Evolutionary conservation across 37 sponge, comb jelly and placozoan genomes (phyloP).

Genomic region (Bolinopsis microptera): DNA sequence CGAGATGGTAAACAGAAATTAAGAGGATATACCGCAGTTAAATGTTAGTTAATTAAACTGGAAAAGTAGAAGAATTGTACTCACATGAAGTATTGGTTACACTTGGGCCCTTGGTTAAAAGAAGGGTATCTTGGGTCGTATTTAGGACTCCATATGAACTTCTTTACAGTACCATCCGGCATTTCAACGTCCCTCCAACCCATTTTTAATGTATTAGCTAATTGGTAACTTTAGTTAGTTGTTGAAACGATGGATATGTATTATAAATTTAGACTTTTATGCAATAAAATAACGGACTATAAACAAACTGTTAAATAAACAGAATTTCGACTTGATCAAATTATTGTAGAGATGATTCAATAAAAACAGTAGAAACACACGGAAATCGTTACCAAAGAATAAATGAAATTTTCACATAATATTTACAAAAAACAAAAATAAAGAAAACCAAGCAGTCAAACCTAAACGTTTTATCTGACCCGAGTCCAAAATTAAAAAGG

Average conservation of each 20-base stretch:
- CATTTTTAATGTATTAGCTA: background rate
- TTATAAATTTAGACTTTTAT: no score
- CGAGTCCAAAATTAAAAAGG: background rate
- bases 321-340: no score
- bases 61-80: no score
- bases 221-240: background rate
- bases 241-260: no score
- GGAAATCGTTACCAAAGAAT: background rate
- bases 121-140: slow-evolving; percentile 42
- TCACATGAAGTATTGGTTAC: slow-evolving; percentile 52
- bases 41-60: no score
- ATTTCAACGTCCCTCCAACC: slow-evolving; percentile 22
- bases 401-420: slow-evolving; percentile 36
- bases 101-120: slow-evolving; percentile 23
- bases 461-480: background rate
- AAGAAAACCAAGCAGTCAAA: background rate
- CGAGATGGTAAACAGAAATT: no score
- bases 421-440: slow-evolving; percentile 36
- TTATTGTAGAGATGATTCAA: no score
- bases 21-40: no score
- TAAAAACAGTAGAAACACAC: no score
- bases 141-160: slow-evolving; percentile 2
- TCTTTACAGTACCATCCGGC: slow-evolving; percentile 25
- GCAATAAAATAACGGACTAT: background rate
- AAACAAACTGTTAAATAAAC: background rate